Evolutionary conservation across 2,888 invertebrate species (phyloP).

Genomic region (Diarsia mendica): DNA sequence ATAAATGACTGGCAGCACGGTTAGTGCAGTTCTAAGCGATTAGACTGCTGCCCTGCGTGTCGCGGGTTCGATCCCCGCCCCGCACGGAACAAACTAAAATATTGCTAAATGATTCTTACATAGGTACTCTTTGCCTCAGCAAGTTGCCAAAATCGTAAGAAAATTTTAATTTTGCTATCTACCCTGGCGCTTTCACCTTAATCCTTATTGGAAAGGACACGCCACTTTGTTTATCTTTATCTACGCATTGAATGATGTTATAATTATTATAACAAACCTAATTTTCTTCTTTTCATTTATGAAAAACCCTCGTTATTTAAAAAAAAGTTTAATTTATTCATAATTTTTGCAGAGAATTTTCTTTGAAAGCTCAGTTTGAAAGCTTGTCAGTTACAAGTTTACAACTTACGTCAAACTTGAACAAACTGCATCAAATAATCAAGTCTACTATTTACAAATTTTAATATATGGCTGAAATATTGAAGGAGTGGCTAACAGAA

Average conservation of each 20-base stretch:
- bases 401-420: neutral
- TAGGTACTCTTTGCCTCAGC: no score
- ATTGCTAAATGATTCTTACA: no score
- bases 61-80: no score
- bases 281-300: neutral
- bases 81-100: no score
- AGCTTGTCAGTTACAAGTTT: neutral
- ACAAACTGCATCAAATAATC: slow-evolving; percentile 12
- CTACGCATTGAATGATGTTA: neutral
- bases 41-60: no score
- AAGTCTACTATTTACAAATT: slow-evolving; percentile 14
- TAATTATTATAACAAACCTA: neutral
- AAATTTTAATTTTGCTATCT: no score
- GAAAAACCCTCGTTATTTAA: neutral
- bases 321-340: neutral
- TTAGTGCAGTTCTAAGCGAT: no score
- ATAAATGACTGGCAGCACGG: no score
- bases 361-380: no score
- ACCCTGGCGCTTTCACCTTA: no score
- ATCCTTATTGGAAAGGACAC: neutral
- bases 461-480: slow-evolving; percentile 89
- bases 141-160: neutral
- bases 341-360: neutral
- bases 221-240: neutral
- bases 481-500: slow-evolving; percentile 91